A percentile compares a stretch with the other conserved stretches of the same genome.
Conservation (phyloP, 2,888 invertebrate species). For the Omphaloscelis lunosa region DNA sequence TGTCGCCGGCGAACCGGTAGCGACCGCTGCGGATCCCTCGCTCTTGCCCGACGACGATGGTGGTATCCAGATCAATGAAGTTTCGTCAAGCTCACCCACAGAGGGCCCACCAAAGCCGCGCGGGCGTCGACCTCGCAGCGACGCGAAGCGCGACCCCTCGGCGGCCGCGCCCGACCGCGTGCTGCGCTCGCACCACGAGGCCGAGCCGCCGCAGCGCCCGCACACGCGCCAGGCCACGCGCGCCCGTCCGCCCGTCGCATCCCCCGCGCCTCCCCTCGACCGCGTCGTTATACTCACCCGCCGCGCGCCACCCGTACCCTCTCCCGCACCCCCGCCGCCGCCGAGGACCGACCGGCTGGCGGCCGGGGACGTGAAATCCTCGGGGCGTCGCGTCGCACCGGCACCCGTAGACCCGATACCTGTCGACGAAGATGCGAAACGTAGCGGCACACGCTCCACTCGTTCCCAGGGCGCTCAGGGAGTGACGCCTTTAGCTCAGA, state of each 20-base stretch:
- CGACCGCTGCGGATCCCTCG: conserved; percentile 35
- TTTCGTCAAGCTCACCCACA: conserved; percentile 92
- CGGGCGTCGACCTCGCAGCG: conserved; percentile 75
- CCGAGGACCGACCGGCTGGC: conserved; percentile 60
- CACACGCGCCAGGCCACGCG: conserved; percentile 77
- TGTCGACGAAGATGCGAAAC: conserved; percentile 67
- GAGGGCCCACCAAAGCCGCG: conserved; percentile 80
- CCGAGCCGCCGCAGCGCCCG: conserved; percentile 76
- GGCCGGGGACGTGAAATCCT: conserved; percentile 52
- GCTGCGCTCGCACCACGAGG: conserved; percentile 86
- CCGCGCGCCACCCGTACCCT: conserved; percentile 71
- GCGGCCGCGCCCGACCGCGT: conserved; percentile 79
- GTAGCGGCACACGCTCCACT: conserved; percentile 68
- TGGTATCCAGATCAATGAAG: conserved; percentile 92
- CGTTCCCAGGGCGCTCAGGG: conserved; percentile 72
- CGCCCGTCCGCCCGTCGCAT: conserved; percentile 56
- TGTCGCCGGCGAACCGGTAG: conserved; percentile 41
- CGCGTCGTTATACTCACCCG: conserved; percentile 83
- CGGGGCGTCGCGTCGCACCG: conserved; percentile 61
- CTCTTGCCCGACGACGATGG: conserved; percentile 75
- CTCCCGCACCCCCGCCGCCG: conserved; percentile 63
- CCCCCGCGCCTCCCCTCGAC: conserved; percentile 69
- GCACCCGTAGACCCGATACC: conserved; percentile 58
- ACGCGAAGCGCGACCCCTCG: conserved; percentile 69
- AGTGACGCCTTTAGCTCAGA: conserved; percentile 73